Percentiles rank a stretch among this genome's conserved stretches.
Conservation (phyloP, 2,888 invertebrate species). For the Cataglyphis altisquamis region DNA sequence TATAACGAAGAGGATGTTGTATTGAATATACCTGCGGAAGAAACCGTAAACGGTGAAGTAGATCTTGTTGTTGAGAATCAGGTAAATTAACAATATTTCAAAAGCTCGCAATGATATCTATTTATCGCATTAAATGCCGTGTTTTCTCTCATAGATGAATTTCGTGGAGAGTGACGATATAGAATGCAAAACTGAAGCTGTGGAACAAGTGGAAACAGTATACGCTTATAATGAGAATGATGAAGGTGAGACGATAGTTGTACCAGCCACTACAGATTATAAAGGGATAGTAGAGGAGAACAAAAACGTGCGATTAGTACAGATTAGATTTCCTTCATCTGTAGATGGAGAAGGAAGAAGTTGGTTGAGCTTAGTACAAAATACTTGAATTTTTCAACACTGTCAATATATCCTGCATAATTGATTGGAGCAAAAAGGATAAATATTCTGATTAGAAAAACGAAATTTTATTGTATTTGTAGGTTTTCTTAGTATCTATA, state of each 20-base stretch:
- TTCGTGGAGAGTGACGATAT: constrained; percentile 77
- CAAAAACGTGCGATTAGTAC: constrained; percentile 82
- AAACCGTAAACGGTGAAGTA: constrained; percentile 75
- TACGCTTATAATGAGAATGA: constrained; percentile 80
- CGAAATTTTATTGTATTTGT: not conserved
- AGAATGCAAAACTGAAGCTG: constrained; percentile 80
- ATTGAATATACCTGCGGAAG: constrained; percentile 78
- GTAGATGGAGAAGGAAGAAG: constrained; percentile 78
- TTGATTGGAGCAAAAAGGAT: not conserved
- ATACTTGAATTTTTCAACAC: constrained; percentile 71
- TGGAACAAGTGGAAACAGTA: constrained; percentile 79
- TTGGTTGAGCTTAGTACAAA: constrained; percentile 84
- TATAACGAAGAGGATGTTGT: constrained; percentile 82
- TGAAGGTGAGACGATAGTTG: constrained; percentile 81
- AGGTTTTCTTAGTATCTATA: not conserved
- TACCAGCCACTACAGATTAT: constrained; percentile 81
- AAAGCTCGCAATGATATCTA: not conserved
- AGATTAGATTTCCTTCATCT: constrained; percentile 82
- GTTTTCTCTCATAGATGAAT: constrained; percentile 69
- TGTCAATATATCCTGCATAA: constrained; percentile 25
- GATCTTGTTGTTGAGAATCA: constrained; percentile 80
- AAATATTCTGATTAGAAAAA: not conserved
- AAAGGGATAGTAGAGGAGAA: constrained; percentile 76
- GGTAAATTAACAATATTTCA: constrained; percentile 68
- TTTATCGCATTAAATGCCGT: not conserved